Base-by-base conservation (phyloP, 2,113 vertebrate genomes). In the Cyprinus carpio region DNA sequence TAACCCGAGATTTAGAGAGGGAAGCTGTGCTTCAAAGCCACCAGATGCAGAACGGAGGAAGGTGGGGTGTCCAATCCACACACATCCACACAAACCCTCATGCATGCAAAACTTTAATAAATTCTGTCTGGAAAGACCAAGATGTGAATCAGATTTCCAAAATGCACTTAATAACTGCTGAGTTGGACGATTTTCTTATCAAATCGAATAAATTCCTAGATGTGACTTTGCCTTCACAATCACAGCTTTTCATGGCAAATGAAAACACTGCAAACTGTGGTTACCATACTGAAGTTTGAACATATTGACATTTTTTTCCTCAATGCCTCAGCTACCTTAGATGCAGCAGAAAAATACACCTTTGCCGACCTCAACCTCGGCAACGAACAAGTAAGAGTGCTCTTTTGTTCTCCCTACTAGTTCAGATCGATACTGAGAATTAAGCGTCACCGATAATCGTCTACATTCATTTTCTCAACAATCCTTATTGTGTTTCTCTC, bases 341-440 rank as follows among this genome's bases (percentile, higher is more conserved):
- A 43, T 43, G 40, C 40, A 10, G 40, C 40, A 43, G 93, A 95
- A 88, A 96, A 94, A 84, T 97, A 96, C 87, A 97, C 94, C 0
- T 99, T 99, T 94, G 96, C 97, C 87, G 98, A 99, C 89, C 95
- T 99, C 77, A 96, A 96, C 88, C 96, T 99, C 89, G 97, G 97
- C 93, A 97, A 93, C 67, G 98, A 99, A 88, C 96, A 96, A 96
- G 98, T 99, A 94, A 82, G 81, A 82, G 25, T 34, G 40, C 16
- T 8, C 13, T 81, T 49, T 9, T 60, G 18, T 34, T 40, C 11
- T 79, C 6, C 16, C 12, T 12, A 6, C 60, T 81, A 65, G 11
- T 43, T 80, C 60, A 40, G 15, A 60, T n/a, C 34, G 0, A 20
- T 62, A 9, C 43, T 71, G 34, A 37, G 56, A 60, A 60, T 40